These are phyloP conservation scores for Diloba caeruleocephala DNA, from an alignment of 2,888 invertebrate genomes.

Conservation along the genomic window DNA sequence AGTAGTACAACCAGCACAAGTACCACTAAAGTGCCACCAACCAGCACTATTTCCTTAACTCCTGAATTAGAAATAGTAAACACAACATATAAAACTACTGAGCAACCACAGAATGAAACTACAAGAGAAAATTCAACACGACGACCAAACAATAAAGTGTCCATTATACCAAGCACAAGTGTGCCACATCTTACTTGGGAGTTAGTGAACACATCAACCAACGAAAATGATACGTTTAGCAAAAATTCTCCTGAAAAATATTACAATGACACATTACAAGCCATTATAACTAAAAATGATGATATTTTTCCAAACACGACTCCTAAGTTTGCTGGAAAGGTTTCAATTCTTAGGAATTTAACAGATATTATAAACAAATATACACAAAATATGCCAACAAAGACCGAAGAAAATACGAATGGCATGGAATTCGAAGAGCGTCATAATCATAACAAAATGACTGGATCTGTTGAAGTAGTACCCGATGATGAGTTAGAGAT, in stretches of 20 bases:
- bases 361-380: constrained; percentile 91
- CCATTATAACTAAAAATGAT: constrained; percentile 90
- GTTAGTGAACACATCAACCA: constrained; percentile 87
- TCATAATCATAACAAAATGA: constrained; percentile 72
- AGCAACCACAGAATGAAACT: constrained; percentile 50
- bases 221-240: constrained; percentile 74
- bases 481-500: constrained; percentile 78
- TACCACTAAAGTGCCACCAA: constrained; percentile 34
- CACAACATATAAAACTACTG: constrained; percentile 47
- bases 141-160: constrained; percentile 84
- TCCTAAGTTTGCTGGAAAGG: constrained; percentile 79
- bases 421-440: constrained; percentile 65
- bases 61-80: constrained; percentile 42
- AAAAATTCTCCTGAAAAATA: constrained; percentile 86
- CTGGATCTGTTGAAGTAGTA: constrained; percentile 83
- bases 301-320: constrained; percentile 81
- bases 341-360: constrained; percentile 88
- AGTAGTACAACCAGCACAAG: constrained; percentile 38
- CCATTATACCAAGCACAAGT: constrained; percentile 80
- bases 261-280: constrained; percentile 90
- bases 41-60: constrained; percentile 43
- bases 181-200: constrained; percentile 88
- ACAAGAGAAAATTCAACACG: constrained; percentile 76
- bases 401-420: constrained; percentile 52
- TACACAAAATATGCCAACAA: constrained; percentile 79